Conservation (phyloP, 2,113 vertebrate genomes). For the Campylomormyrus numenius region DNA sequence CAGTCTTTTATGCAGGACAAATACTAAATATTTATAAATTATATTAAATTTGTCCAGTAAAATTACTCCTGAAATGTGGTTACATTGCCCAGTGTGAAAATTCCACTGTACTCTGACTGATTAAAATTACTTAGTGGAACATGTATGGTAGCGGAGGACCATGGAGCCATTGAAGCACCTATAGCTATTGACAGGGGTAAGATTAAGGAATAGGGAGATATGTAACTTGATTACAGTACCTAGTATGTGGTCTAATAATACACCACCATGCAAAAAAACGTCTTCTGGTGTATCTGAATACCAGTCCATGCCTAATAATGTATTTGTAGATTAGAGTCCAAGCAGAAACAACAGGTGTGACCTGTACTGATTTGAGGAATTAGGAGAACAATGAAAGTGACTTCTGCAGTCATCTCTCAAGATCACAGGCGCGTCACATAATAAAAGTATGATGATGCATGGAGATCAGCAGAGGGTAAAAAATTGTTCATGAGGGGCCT, state of each 20-base stretch:
- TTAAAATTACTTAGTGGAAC: neutral
- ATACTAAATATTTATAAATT: conserved; percentile 43
- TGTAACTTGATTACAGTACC: conserved; percentile 59
- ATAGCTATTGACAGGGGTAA: conserved; percentile 53
- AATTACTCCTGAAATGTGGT: conserved; percentile 40
- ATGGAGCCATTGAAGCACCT: conserved; percentile 52
- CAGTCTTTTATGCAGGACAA: conserved; percentile 26
- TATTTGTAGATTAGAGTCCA: conserved; percentile 55
- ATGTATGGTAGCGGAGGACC: conserved; percentile 50
- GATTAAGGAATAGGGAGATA: conserved; percentile 58
- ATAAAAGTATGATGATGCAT: neutral
- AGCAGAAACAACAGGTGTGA: conserved; percentile 49
- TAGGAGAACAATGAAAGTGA: neutral
- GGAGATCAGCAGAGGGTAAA: neutral
- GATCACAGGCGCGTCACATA: neutral
- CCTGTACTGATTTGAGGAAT: conserved; percentile 44
- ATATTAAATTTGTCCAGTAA: conserved; percentile 19
- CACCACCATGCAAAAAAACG: conserved; percentile 16
- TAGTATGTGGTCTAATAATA: conserved; percentile 51
- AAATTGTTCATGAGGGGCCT: neutral
- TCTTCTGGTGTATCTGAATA: conserved; percentile 49
- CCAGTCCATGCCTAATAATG: conserved; percentile 44
- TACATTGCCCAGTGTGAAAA: conserved; percentile 39
- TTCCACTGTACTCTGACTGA: conserved; percentile 11
- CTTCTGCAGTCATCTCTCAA: neutral